These are phyloP conservation scores for Strigamia crassipes DNA, from an alignment of 2,888 invertebrate species.

Conservation along the genomic window DNA sequence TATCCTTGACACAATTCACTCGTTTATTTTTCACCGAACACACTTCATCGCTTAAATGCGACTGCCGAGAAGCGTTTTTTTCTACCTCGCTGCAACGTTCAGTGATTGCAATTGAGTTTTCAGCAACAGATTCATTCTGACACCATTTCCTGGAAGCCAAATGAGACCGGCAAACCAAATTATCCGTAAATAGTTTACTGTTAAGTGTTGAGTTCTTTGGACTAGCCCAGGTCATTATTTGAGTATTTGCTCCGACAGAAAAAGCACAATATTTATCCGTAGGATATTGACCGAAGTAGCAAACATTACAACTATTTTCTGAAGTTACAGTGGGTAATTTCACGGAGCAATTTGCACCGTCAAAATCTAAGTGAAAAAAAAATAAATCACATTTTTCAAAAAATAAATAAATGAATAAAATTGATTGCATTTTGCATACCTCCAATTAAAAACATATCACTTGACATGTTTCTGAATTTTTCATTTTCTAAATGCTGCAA, in stretches of 20 bases:
- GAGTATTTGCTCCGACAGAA: constrained; percentile 22
- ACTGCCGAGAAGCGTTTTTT: not conserved
- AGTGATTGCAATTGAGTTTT: constrained; percentile 16
- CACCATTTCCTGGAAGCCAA: constrained; percentile 27
- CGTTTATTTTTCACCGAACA: not conserved
- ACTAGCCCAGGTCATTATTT: constrained; percentile 1
- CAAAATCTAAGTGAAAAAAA: not conserved
- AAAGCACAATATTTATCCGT: constrained; percentile 15
- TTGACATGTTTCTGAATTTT: not conserved
- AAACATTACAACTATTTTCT: not conserved
- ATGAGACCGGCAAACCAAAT: constrained; percentile 6
- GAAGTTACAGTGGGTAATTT: not conserved
- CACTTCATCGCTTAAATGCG: not conserved
- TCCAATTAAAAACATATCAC: not conserved
- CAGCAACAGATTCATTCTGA: not conserved
- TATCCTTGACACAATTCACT: not conserved
- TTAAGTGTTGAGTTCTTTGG: not conserved
- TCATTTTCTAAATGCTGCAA: not conserved
- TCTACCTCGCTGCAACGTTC: not conserved
- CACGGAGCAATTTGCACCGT: constrained; percentile 11
- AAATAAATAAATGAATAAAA: not conserved
- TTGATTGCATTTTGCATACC: not conserved
- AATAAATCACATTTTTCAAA: not conserved
- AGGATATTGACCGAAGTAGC: not conserved
- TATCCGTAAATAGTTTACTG: constrained; percentile 38